phyloP scores from a whole-genome alignment of 2,888 invertebrate species.

The Oeneis ivallda region DNA sequence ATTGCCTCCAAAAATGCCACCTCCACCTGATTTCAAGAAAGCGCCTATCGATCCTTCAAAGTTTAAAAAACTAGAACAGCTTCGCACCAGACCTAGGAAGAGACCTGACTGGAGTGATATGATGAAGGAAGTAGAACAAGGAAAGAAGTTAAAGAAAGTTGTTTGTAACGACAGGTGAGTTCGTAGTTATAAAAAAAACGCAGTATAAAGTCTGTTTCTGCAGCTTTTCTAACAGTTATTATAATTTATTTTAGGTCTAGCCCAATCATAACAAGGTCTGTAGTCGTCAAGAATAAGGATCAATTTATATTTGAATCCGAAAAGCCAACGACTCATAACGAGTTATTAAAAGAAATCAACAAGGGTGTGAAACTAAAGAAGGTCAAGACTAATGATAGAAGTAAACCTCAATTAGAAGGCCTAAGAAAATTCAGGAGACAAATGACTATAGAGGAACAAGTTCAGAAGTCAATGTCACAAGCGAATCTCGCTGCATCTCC shows the following conservation, averaged over 20 bases:
- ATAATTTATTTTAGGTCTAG: constrained; percentile 73
- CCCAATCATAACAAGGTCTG: constrained; percentile 81
- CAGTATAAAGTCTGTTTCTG: neutral
- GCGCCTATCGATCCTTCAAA: constrained; percentile 82
- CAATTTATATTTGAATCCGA: constrained; percentile 95
- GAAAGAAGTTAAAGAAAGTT: constrained; percentile 89
- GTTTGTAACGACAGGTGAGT: constrained; percentile 90
- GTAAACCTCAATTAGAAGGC: constrained; percentile 91
- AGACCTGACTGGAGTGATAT: constrained; percentile 94
- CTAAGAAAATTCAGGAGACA: constrained; percentile 93
- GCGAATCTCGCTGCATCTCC: constrained; percentile 80
- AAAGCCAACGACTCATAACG: constrained; percentile 89
- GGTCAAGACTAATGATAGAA: constrained; percentile 91
- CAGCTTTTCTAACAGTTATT: neutral
- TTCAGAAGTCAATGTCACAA: constrained; percentile 90
- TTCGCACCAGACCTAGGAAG: constrained; percentile 88
- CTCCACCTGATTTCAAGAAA: constrained; percentile 83
- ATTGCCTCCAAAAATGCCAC: constrained; percentile 85
- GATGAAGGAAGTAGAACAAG: constrained; percentile 95
- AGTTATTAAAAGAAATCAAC: constrained; percentile 90
- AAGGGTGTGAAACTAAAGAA: constrained; percentile 88
- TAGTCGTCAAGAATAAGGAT: constrained; percentile 86
- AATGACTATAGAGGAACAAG: constrained; percentile 94
- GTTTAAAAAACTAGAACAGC: constrained; percentile 85
- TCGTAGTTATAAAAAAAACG: neutral